Evolutionary conservation across 2,113 vertebrate species (phyloP).

Genomic region (Mirounga angustirostris): DNA sequence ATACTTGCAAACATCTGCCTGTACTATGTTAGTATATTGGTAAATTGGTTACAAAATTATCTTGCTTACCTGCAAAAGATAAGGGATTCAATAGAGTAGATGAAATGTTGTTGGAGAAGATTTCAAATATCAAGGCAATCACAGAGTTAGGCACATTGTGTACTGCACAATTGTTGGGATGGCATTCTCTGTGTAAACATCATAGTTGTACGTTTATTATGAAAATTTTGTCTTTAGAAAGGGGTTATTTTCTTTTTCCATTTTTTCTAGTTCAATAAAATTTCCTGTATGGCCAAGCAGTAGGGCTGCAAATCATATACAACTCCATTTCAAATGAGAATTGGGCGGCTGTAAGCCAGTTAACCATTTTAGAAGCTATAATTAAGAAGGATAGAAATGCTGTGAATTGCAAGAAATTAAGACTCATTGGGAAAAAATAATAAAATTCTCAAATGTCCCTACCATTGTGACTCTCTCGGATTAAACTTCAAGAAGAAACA

Average conservation of each 20-base stretch:
- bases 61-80: background rate
- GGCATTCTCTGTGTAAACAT: background rate
- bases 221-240: background rate
- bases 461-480: background rate
- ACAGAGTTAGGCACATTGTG: background rate
- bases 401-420: background rate
- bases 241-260: background rate
- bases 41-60: background rate
- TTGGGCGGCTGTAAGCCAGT: background rate
- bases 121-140: background rate
- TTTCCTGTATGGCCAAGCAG: background rate
- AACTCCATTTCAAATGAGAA: background rate
- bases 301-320: background rate
- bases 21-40: background rate
- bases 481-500: background rate
- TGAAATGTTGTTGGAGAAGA: background rate
- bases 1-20: background rate
- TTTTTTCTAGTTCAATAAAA: background rate
- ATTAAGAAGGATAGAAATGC: background rate
- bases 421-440: background rate
- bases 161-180: accelerated
- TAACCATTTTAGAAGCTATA: background rate
- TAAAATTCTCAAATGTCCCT: background rate
- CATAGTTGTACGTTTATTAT: background rate
- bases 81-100: background rate